Evolutionary conservation across 2,797 vertebrate genomes (phyloP).

Genomic region (Pseudomugil tenellus): DNA sequence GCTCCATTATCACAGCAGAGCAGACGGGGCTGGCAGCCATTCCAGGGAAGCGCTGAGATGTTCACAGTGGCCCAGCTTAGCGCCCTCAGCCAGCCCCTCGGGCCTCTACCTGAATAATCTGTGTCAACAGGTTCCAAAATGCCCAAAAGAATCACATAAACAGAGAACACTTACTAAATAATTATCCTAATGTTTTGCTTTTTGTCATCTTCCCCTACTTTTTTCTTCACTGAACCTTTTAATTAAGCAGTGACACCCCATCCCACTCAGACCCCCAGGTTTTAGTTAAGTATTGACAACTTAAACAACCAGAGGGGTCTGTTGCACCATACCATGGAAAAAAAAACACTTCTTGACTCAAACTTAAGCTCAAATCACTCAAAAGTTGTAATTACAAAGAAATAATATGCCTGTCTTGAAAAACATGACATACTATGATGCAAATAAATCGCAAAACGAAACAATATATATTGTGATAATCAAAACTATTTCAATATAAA

Average conservation of each 20-base stretch:
- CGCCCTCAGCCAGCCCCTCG: conserved; percentile 79
- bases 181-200: conserved; percentile 69
- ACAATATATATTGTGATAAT: neutral
- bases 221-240: conserved; percentile 73
- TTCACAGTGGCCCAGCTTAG: conserved; percentile 78
- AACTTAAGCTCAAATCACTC: conserved; percentile 1
- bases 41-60: conserved; percentile 80
- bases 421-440: too few species aligned
- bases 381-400: conserved; percentile 12
- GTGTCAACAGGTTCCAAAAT: conserved; percentile 87
- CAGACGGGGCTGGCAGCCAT: conserved; percentile 86
- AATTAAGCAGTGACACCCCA: conserved; percentile 64
- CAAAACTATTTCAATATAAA: neutral
- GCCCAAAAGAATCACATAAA: conserved; percentile 76
- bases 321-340: too few species aligned
- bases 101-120: conserved; percentile 86
- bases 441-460: conserved; percentile 2
- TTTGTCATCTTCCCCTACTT: conserved; percentile 36
- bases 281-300: conserved; percentile 37
- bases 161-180: conserved; percentile 79
- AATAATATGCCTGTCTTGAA: conserved; percentile 11
- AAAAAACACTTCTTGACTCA: too few species aligned
- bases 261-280: conserved; percentile 21
- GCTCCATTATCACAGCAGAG: conserved; percentile 85
- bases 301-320: conserved; percentile 28